These are phyloP conservation scores for Muscicapa adusta DNA, from an alignment of 2,113 vertebrate species.

Conservation along the genomic window DNA sequence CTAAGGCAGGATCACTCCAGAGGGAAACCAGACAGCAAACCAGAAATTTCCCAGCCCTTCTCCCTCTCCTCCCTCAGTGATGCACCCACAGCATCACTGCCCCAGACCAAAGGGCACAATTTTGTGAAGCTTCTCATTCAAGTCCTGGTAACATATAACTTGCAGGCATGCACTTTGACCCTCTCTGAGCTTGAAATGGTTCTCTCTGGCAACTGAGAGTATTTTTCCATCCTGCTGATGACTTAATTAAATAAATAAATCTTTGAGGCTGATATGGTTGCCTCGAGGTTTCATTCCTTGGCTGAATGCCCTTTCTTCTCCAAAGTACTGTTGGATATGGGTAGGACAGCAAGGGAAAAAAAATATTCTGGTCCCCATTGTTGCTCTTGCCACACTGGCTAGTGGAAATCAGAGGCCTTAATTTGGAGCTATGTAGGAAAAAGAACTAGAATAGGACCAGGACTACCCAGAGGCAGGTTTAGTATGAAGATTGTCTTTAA, in stretches of 20 bases:
- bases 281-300: conserved; percentile 28
- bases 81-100: neutral
- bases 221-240: conserved; percentile 39
- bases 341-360: neutral
- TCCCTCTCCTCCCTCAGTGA: neutral
- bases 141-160: conserved; percentile 10
- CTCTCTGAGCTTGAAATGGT: neutral
- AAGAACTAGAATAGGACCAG: neutral
- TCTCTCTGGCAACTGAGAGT: neutral
- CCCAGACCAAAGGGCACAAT: conserved; percentile 1
- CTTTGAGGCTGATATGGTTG: neutral
- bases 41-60: neutral
- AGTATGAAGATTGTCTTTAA: neutral
- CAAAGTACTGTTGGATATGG: neutral
- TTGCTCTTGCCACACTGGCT: neutral
- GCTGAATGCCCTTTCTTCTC: conserved; percentile 12
- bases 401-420: neutral
- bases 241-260: conserved; percentile 51
- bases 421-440: neutral
- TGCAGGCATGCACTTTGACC: neutral
- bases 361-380: neutral
- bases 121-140: neutral
- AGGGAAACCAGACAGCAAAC: neutral
- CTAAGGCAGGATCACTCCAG: neutral
- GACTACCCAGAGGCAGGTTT: neutral